These are phyloP conservation scores for Pipra filicauda DNA, from an alignment of 2,113 vertebrate species.

Conservation along the genomic window DNA sequence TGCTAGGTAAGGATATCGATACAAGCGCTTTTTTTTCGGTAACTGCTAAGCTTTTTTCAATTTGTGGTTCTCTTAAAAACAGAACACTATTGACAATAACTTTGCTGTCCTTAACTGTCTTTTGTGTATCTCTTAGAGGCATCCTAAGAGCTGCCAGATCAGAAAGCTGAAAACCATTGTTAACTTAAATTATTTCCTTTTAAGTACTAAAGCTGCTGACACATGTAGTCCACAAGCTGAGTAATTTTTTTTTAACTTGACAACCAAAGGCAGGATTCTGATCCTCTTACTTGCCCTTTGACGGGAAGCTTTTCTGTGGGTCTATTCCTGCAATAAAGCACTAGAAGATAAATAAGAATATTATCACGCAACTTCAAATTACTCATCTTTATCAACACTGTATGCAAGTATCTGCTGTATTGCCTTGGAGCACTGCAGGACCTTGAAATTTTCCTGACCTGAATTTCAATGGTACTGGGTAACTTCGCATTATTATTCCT, in stretches of 20 bases:
- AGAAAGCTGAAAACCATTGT: neutral
- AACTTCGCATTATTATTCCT: conserved; percentile 13
- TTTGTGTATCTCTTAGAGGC: neutral
- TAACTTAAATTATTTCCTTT: neutral
- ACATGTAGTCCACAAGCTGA: neutral
- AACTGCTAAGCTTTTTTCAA: neutral
- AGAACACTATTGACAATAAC: neutral
- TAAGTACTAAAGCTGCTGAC: neutral
- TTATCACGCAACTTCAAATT: neutral
- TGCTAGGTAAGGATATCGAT: neutral
- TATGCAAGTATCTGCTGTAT: neutral
- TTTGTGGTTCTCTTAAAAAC: neutral
- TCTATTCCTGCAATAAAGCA: neutral
- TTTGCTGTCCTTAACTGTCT: neutral
- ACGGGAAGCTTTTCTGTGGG: neutral
- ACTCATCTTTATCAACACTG: neutral
- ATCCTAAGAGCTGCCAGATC: neutral
- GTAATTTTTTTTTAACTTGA: neutral
- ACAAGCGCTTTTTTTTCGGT: neutral
- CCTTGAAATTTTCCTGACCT: conserved; percentile 26
- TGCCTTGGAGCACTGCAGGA: neutral
- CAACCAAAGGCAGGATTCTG: neutral
- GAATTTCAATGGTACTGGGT: neutral
- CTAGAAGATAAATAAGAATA: neutral
- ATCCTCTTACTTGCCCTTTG: neutral